Evolutionary conservation across 2,113 vertebrate genomes (phyloP).

Genomic region (Megaleporinus macrocephalus): DNA sequence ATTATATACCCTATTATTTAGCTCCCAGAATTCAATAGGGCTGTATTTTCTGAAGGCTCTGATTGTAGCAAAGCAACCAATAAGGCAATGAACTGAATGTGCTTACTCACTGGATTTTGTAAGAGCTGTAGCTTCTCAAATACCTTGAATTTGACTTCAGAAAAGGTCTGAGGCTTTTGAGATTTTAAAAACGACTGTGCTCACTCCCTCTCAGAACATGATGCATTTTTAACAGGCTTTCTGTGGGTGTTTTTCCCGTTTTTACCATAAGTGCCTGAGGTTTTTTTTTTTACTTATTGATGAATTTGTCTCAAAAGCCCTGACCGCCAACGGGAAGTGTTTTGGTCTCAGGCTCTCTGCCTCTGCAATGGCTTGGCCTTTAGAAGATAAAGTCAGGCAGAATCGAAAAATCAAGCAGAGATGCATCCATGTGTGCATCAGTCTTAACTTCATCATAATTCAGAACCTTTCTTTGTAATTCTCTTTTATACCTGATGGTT

Average conservation of each 20-base stretch:
- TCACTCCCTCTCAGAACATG: neutral
- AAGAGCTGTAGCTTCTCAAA: neutral
- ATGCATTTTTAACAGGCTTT: slow-evolving; percentile 33
- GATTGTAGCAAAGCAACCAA: neutral
- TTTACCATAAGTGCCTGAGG: neutral
- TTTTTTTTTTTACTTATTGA: slow-evolving; percentile 15
- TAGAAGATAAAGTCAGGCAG: neutral
- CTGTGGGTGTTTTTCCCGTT: neutral
- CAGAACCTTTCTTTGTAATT: neutral
- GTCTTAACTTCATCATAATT: neutral
- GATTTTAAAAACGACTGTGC: neutral
- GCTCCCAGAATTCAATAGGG: neutral
- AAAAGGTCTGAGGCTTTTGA: neutral
- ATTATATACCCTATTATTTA: too few species aligned
- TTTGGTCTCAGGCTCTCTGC: neutral
- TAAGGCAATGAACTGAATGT: neutral
- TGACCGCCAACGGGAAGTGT: neutral
- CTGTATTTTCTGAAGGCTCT: neutral
- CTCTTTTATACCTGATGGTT: neutral
- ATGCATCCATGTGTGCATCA: neutral
- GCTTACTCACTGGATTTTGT: neutral
- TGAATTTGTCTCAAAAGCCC: neutral
- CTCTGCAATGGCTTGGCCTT: neutral
- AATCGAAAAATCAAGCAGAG: neutral
- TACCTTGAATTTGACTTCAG: neutral